Percentiles rank a stretch among this genome's conserved stretches.
Evolutionary conservation across 2,797 vertebrate species (phyloP).

Genomic region (Psittacula echo): DNA sequence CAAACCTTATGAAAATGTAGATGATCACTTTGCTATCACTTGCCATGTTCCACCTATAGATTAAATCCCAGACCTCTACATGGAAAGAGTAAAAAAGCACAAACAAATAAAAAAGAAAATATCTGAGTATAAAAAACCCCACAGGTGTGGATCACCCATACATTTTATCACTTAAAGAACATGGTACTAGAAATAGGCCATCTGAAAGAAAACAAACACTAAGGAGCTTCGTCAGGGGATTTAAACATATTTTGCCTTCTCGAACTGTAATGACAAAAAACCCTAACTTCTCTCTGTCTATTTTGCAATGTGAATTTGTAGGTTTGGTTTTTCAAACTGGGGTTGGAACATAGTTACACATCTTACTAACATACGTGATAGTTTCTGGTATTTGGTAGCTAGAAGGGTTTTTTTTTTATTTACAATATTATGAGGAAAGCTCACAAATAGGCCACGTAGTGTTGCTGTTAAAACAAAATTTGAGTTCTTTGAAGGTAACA

Average conservation of each 20-base stretch:
- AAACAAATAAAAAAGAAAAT: not conserved
- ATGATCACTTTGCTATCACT: not conserved
- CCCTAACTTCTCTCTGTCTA: not conserved
- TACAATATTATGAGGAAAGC: not conserved
- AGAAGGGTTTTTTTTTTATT: not conserved
- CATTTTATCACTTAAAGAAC: not conserved
- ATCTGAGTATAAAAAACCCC: not conserved
- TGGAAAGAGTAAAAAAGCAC: not conserved
- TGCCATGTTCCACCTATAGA: not conserved
- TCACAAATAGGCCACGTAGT: not conserved
- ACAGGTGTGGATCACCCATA: not conserved
- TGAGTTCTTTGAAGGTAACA: not conserved
- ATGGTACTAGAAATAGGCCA: not conserved
- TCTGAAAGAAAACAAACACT: not conserved
- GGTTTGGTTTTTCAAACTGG: not conserved
- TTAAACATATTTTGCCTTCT: not conserved
- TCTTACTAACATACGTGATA: not conserved
- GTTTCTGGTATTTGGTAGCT: not conserved
- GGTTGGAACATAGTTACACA: not conserved
- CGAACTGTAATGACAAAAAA: not conserved
- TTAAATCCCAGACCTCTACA: not conserved
- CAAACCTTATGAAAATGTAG: not conserved
- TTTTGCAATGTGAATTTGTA: not conserved
- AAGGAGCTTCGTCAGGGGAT: not conserved
- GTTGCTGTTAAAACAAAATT: not conserved